Percentiles rank a stretch among this genome's conserved stretches.
Conservation (phyloP, 2,888 invertebrate genomes). For the Eupithecia centaureata region DNA sequence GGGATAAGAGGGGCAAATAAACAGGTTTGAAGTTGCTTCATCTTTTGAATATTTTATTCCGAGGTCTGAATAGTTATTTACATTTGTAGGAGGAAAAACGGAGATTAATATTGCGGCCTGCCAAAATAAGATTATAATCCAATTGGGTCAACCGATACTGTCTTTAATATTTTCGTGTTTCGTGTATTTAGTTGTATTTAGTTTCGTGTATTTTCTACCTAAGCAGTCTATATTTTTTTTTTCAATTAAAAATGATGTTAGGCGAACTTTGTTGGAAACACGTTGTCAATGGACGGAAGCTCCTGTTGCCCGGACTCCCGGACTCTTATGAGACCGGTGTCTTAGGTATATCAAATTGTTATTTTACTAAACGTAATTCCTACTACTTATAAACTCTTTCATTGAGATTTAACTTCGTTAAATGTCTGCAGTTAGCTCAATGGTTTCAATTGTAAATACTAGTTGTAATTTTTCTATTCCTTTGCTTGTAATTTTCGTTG, state of each 20-base stretch:
- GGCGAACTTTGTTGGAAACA: not conserved
- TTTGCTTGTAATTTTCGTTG: too few relatives aligned
- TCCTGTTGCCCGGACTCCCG: too few relatives aligned
- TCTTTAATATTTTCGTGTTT: not conserved
- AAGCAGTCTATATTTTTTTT: not conserved
- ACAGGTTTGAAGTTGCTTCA: conserved; percentile 5
- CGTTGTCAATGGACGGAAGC: not conserved
- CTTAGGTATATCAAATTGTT: too few relatives aligned
- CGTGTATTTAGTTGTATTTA: too few relatives aligned
- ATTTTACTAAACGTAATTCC: too few relatives aligned
- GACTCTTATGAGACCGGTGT: too few relatives aligned
- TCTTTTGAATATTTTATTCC: conserved; percentile 25
- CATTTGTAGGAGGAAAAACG: not conserved
- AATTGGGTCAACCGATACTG: not conserved
- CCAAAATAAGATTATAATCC: not conserved
- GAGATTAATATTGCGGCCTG: not conserved
- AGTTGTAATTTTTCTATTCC: too few relatives aligned
- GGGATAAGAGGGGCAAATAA: conserved; percentile 16
- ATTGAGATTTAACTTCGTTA: too few relatives aligned
- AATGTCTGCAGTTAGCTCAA: too few relatives aligned
- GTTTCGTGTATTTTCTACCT: not conserved
- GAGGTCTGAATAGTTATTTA: conserved; percentile 8
- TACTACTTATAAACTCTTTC: too few relatives aligned
- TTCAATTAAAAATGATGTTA: not conserved
- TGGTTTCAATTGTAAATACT: too few relatives aligned